phyloP scores from a whole-genome alignment of 2,797 vertebrate species.

The Spinibarbus caldwelli region DNA sequence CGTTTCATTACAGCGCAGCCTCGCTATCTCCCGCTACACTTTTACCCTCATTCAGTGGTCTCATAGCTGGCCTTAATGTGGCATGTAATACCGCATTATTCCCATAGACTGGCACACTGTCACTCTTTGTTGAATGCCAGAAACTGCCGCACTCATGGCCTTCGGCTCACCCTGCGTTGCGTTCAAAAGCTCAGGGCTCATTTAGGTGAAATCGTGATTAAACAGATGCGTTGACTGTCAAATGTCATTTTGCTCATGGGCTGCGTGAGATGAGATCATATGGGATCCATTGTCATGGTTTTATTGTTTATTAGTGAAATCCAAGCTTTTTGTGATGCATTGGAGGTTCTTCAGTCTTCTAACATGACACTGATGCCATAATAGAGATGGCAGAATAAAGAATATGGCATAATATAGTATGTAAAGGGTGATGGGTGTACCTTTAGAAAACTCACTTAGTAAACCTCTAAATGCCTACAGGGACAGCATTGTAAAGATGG shows the following conservation, averaged over 20 bases:
- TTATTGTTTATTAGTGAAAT: slow-evolving; percentile 16
- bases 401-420: not conserved
- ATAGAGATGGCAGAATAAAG: not conserved
- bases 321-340: slow-evolving; percentile 9
- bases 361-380: not conserved
- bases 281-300: slow-evolving; percentile 20
- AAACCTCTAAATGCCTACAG: not conserved
- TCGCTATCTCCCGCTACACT: slow-evolving; percentile 34
- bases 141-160: not conserved
- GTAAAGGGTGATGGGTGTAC: not conserved
- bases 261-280: slow-evolving; percentile 15
- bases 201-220: slow-evolving; percentile 31
- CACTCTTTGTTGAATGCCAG: slow-evolving; percentile 37
- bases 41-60: slow-evolving; percentile 46
- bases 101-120: slow-evolving; percentile 23
- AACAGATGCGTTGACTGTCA: slow-evolving; percentile 23
- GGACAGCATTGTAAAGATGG: slow-evolving; percentile 8
- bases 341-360: not conserved
- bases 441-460: not conserved
- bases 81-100: slow-evolving; percentile 47
- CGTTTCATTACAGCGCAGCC: slow-evolving; percentile 51
- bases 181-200: slow-evolving; percentile 20
- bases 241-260: slow-evolving; percentile 26
- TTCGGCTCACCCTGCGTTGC: slow-evolving; percentile 7
- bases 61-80: slow-evolving; percentile 52